These are phyloP conservation scores for Bradypodion ventrale DNA, from an alignment of 2,797 vertebrate species.

Conservation along the genomic window DNA sequence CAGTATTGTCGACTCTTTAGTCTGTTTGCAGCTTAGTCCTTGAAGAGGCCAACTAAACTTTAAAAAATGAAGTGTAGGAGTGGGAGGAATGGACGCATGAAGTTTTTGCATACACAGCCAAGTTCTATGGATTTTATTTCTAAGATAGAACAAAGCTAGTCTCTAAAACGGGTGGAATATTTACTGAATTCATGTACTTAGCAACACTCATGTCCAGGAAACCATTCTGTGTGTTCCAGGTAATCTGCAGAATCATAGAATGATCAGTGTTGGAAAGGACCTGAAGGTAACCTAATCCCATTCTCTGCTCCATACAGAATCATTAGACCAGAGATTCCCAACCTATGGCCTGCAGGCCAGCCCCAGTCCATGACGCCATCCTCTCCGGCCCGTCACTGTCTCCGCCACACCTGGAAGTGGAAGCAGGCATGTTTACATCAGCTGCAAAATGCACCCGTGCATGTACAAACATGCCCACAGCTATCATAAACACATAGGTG, in stretches of 20 bases:
- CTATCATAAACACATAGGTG: no score
- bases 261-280: neutral
- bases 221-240: neutral
- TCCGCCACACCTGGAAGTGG: no score
- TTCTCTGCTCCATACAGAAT: neutral
- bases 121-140: neutral
- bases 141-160: neutral
- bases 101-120: neutral
- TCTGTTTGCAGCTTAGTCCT: neutral
- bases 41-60: neutral
- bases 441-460: no score
- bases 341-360: no score
- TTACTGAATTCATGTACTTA: neutral
- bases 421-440: no score
- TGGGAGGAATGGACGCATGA: no score
- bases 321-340: no score
- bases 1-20: neutral
- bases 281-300: neutral
- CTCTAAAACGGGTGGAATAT: neutral
- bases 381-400: no score
- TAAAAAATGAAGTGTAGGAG: neutral
- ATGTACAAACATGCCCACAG: no score
- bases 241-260: no score
- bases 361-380: no score
- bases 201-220: neutral